phyloP scores from a whole-genome alignment of 2,888 invertebrate genomes.

The Leucophora obtusa region DNA sequence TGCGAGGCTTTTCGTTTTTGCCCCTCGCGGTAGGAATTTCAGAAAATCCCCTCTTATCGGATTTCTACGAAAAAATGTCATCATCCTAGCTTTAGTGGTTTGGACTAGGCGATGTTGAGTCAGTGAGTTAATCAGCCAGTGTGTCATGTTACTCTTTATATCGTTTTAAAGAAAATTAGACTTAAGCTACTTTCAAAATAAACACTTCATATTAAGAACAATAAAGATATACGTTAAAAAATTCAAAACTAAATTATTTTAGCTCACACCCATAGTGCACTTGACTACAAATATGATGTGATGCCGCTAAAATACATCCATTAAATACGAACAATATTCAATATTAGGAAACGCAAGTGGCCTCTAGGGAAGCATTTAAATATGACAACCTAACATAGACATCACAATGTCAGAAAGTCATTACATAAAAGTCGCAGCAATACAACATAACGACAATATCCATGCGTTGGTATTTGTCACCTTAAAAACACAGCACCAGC shows the following conservation, averaged over 20 bases:
- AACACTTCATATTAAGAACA: not conserved
- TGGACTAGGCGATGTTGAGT: too few relatives aligned
- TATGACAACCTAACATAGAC: conserved; percentile 58
- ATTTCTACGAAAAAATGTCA: too few relatives aligned
- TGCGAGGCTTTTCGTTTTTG: too few relatives aligned
- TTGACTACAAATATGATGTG: conserved; percentile 10
- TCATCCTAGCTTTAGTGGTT: too few relatives aligned
- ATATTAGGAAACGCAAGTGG: conserved; percentile 60
- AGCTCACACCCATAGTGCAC: conserved; percentile 44
- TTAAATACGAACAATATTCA: conserved; percentile 42
- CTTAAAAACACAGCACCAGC: conserved; percentile 23
- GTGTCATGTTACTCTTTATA: too few relatives aligned
- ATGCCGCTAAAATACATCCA: conserved; percentile 10
- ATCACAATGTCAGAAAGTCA: conserved; percentile 56
- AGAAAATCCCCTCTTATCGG: too few relatives aligned
- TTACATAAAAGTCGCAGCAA: conserved; percentile 37
- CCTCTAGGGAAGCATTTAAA: conserved; percentile 56
- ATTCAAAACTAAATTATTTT: conserved; percentile 25
- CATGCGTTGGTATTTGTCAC: conserved; percentile 61
- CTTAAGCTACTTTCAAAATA: not conserved
- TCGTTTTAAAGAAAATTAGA: too few relatives aligned
- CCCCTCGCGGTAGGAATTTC: too few relatives aligned
- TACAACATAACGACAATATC: conserved; percentile 16
- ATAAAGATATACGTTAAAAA: not conserved
- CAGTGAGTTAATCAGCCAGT: too few relatives aligned